Evolutionary conservation across 2,888 invertebrate genomes (phyloP), one percentile per base, ranked within the genome.

Genomic region (Molorchus minor): DNA sequence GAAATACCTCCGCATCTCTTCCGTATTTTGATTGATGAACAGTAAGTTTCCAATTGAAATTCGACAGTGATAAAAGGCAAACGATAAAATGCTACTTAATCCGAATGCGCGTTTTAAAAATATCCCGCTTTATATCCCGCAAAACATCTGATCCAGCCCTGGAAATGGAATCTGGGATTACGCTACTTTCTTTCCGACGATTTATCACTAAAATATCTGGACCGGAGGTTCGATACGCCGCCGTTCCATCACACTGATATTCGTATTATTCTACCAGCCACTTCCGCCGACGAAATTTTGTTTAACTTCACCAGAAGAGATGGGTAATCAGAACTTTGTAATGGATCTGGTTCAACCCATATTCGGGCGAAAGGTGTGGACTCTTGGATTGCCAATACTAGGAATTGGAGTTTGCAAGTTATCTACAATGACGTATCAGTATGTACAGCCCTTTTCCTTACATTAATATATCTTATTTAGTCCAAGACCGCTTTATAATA

Each of bases 21-120:
- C 10, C 33, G 10, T 12, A 5, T 3, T 52, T 59, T 65, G 65
- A 65, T 65, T 65, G 65, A 65, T 65, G 65, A 63, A 58, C 55
- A 65, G 61, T 55, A 41, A 58, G 61, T 61, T 63, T 63, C 54
- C 65, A 65, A 65, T 65, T 65, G 63, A 65, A 65, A 65, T 70
- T 67, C 69, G 72, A 71, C 72, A 71, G 68, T 72, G 73, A 75
- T 72, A 71, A 71, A 72, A 74, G 68, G 60, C 57, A 60, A 58
- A 62, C 68, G 72, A 75, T 75, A 72, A 73, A 70, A 75, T 74
- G 74, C 71, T 73, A 74, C 73, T 75, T 75, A 75, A 68, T 70
- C 65, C 64, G 66, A 69, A 69, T 61, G 51, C 51, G 56, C 64
- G 56, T 62, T 64, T 58, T 55, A 47, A 60, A 67, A 64, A 62